These are phyloP conservation scores for Gallirallus australis DNA, from an alignment of 2,797 vertebrate species.

Conservation along the genomic window DNA sequence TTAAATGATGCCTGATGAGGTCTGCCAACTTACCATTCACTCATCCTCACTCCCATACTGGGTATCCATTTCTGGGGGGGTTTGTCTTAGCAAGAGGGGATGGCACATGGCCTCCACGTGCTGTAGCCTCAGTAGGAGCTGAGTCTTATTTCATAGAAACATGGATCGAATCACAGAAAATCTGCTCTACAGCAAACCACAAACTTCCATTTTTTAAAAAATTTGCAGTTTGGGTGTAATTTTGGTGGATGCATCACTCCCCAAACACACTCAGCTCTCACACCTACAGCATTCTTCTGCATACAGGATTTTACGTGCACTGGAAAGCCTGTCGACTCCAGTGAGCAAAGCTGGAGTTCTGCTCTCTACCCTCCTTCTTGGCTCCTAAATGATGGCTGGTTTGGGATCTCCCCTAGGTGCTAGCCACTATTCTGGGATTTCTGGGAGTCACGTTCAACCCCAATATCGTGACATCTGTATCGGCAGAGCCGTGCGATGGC, in stretches of 20 bases:
- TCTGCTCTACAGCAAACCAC: neutral
- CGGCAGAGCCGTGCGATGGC: fast-evolving
- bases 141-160: neutral
- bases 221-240: neutral
- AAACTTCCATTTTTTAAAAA: neutral
- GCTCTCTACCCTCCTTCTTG: neutral
- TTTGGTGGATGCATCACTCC: neutral
- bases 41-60: neutral
- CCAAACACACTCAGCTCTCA: fast-evolving
- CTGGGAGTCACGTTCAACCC: neutral
- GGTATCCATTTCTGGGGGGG: fast-evolving
- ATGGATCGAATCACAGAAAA: neutral
- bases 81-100: neutral
- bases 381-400: neutral
- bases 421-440: neutral
- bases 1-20: neutral
- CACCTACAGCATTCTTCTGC: neutral
- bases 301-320: neutral
- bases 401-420: neutral
- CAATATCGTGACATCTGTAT: neutral
- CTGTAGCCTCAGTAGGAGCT: neutral
- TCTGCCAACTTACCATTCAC: neutral
- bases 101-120: fast-evolving
- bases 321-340: neutral
- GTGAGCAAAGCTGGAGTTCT: neutral